These are phyloP conservation scores for Drosophila sechellia DNA, from an alignment of 1,140 invertebrate species.

Conservation along the genomic window DNA sequence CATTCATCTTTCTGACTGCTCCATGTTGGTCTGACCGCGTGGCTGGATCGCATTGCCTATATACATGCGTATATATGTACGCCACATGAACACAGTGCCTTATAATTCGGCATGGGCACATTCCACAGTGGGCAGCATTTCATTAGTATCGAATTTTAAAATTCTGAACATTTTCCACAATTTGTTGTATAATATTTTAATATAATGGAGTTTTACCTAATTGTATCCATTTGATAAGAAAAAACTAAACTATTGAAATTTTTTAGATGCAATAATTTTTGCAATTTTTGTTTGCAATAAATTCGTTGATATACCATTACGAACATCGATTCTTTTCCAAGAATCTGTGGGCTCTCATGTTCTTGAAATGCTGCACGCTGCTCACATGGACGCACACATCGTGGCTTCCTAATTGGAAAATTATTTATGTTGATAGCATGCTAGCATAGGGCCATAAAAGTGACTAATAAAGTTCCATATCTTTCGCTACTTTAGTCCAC, in stretches of 20 bases:
- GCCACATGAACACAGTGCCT: slow-evolving; percentile 4
- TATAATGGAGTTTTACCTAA: too few relatives aligned
- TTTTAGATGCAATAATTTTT: too few relatives aligned
- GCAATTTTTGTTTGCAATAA: too few relatives aligned
- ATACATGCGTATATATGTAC: not conserved
- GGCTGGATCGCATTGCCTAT: slow-evolving; percentile 7
- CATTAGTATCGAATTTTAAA: not conserved
- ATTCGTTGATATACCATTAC: too few relatives aligned
- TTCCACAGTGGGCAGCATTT: slow-evolving; percentile 28
- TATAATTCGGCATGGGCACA: slow-evolving; percentile 46
- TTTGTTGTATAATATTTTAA: too few relatives aligned
- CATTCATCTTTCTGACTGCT: not conserved
- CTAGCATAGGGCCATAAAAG: slow-evolving; percentile 1
- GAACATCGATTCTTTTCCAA: too few relatives aligned
- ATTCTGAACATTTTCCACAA: too few relatives aligned
- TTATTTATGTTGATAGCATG: slow-evolving; percentile 26
- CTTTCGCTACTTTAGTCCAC: slow-evolving; percentile 86
- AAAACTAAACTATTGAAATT: not conserved
- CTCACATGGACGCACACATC: slow-evolving; percentile 2
- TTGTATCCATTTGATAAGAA: too few relatives aligned
- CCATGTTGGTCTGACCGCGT: slow-evolving; percentile 6
- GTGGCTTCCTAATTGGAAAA: not conserved
- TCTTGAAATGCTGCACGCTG: slow-evolving; percentile 10
- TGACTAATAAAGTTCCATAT: slow-evolving; percentile 13
- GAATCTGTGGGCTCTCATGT: too few relatives aligned